phyloP scores from a whole-genome alignment of 2,888 invertebrate species.

The Platynereis dumerilii region DNA sequence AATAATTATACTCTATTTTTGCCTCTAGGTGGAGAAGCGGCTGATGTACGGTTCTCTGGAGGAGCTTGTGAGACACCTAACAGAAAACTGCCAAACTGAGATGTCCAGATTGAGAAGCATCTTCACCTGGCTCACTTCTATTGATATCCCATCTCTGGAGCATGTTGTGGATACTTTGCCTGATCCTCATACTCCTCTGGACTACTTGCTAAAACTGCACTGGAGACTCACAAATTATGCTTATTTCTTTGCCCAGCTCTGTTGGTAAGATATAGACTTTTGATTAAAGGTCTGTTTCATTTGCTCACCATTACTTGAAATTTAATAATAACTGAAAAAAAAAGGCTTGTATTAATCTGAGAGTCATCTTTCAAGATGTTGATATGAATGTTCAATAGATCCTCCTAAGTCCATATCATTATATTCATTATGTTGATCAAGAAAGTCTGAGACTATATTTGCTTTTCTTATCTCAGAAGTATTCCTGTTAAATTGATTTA shows the following conservation, averaged over 20 bases:
- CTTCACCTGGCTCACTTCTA: conserved; percentile 56
- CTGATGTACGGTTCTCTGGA: not conserved
- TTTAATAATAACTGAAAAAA: not conserved
- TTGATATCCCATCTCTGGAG: conserved; percentile 51
- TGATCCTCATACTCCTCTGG: conserved; percentile 51
- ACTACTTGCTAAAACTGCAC: conserved; percentile 55
- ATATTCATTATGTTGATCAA: too few species aligned
- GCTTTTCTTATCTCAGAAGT: too few species aligned
- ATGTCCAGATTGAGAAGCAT: conserved; percentile 47
- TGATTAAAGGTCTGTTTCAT: not conserved
- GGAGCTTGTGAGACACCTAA: not conserved
- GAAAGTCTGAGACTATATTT: too few species aligned
- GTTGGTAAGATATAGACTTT: conserved; percentile 12
- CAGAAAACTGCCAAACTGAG: not conserved
- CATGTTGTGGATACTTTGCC: conserved; percentile 45
- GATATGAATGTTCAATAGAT: too few species aligned
- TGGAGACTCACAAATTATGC: conserved; percentile 57
- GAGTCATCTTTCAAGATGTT: too few species aligned
- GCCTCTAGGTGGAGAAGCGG: too few species aligned
- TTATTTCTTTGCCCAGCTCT: conserved; percentile 47
- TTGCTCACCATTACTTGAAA: not conserved
- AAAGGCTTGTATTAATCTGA: too few species aligned
- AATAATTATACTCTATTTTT: too few species aligned
- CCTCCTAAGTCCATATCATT: too few species aligned
- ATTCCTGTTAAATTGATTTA: too few species aligned